Evolutionary conservation across 2,888 invertebrate species (phyloP).

Genomic region (Pseudeuparius sepicola): DNA sequence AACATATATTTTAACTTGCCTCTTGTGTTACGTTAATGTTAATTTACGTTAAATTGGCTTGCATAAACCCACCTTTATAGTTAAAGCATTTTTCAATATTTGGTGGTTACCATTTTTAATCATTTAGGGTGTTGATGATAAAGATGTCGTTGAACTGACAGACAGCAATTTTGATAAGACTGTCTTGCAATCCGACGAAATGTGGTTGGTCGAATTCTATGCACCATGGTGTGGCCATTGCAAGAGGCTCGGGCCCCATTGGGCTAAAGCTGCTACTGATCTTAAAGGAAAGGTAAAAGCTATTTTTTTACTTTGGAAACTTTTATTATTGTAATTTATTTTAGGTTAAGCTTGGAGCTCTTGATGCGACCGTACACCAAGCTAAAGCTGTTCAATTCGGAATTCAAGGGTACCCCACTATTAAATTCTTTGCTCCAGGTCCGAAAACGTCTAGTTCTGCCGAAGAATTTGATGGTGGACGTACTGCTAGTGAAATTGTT

Average conservation of each 20-base stretch:
- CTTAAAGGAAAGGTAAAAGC: constrained; percentile 93
- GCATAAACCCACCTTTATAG: too few relatives aligned
- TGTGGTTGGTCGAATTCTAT: constrained; percentile 97
- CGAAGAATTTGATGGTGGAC: constrained; percentile 86
- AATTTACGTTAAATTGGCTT: too few relatives aligned
- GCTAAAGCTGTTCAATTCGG: constrained; percentile 72
- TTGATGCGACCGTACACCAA: constrained; percentile 91
- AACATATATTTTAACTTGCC: too few relatives aligned
- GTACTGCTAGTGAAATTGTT: constrained; percentile 84
- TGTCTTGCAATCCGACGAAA: constrained; percentile 85
- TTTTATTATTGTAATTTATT: too few relatives aligned
- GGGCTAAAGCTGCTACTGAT: constrained; percentile 89
- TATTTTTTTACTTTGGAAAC: too few relatives aligned
- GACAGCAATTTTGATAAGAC: constrained; percentile 91
- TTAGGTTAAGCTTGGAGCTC: constrained; percentile 91
- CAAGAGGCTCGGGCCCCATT: constrained; percentile 92
- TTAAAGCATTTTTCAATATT: too few relatives aligned
- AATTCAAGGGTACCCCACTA: constrained; percentile 92
- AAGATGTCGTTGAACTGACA: constrained; percentile 83
- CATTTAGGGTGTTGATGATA: constrained; percentile 35
- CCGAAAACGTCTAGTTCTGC: constrained; percentile 58
- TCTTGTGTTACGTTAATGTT: too few relatives aligned
- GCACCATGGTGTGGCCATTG: constrained; percentile 97
- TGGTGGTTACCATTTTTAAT: too few relatives aligned
- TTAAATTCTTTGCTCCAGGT: constrained; percentile 79